Percentiles rank a stretch among this genome's conserved stretches.
Evolutionary conservation across 2,113 vertebrate genomes (phyloP).

Genomic region (Grantiella picta): DNA sequence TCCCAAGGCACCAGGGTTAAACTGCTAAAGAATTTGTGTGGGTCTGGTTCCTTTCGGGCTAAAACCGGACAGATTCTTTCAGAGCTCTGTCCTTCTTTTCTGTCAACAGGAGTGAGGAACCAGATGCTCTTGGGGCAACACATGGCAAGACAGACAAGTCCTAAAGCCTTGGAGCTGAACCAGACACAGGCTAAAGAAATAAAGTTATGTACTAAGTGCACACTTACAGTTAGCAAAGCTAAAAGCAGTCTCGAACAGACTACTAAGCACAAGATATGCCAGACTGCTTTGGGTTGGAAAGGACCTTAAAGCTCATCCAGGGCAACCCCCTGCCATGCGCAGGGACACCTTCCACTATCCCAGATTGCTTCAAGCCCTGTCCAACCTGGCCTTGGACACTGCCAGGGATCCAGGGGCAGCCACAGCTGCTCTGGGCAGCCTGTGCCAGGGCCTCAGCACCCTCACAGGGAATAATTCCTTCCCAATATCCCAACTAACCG

Average conservation of each 20-base stretch:
- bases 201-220: background rate
- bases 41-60: background rate
- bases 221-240: background rate
- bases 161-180: background rate
- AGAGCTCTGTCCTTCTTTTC: background rate
- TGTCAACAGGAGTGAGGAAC: background rate
- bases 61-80: background rate
- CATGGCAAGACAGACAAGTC: background rate
- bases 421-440: background rate
- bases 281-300: background rate
- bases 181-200: background rate
- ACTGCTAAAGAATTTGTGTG: background rate
- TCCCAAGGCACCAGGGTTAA: background rate
- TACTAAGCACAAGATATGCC: background rate
- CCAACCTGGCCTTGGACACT: background rate
- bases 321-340: no score
- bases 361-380: rapidly evolving
- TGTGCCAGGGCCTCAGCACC: background rate
- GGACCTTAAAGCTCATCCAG: background rate
- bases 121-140: background rate
- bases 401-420: background rate
- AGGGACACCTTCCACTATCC: rapidly evolving
- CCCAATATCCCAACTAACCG: background rate
- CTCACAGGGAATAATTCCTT: background rate
- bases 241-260: background rate